These are phyloP conservation scores for Callospermophilus lateralis DNA, from an alignment of 2,113 vertebrate genomes.

Conservation along the genomic window DNA sequence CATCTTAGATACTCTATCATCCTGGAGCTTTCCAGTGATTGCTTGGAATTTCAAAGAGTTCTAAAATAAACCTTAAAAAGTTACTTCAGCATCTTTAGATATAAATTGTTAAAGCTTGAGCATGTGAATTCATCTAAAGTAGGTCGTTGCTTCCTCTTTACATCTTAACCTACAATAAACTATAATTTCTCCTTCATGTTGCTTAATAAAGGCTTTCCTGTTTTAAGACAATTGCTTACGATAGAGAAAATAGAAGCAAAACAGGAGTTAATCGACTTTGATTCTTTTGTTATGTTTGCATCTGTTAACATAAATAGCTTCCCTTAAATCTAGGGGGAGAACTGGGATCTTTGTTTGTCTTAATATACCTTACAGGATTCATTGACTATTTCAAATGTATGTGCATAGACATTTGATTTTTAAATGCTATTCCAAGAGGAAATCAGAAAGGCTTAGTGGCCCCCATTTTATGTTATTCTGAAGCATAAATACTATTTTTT, in stretches of 20 bases:
- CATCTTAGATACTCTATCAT: neutral
- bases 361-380: constrained; percentile 12
- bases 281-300: constrained; percentile 17
- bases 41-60: constrained; percentile 35
- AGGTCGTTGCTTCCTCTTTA: constrained; percentile 20
- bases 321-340: neutral
- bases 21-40: constrained; percentile 31
- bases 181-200: constrained; percentile 21
- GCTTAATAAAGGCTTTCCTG: constrained; percentile 28
- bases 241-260: constrained; percentile 59
- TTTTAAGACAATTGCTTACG: constrained; percentile 19
- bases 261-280: neutral
- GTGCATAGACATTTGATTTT: constrained; percentile 50
- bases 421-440: neutral
- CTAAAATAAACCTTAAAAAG: constrained; percentile 59
- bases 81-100: constrained; percentile 42
- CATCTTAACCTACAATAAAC: constrained; percentile 31
- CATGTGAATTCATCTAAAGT: constrained; percentile 42
- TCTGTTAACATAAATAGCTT: neutral
- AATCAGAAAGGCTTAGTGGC: constrained; percentile 37
- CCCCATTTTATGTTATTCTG: neutral
- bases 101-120: neutral
- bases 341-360: constrained; percentile 7
- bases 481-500: neutral
- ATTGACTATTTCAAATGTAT: neutral